Evolutionary conservation across 2,888 invertebrate genomes (phyloP), one percentile per base, ranked within the genome.

Genomic region (Brachyptera risi): DNA sequence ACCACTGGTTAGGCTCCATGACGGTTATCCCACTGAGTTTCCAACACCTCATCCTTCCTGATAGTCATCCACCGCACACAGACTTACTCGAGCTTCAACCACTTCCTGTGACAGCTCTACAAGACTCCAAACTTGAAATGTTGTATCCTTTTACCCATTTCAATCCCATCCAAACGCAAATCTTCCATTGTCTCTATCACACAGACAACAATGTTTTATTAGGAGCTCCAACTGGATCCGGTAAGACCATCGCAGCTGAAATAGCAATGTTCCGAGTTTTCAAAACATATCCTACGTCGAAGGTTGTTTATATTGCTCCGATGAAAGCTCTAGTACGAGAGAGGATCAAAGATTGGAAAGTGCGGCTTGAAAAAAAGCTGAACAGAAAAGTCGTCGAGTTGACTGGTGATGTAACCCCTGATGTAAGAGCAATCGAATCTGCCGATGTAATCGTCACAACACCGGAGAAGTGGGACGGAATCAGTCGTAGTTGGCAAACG

Each of bases 381-480:
- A 83, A 83, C 0, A 90, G 89, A 72, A 88, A 83, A 67, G 95
- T 99, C 0, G 92, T 98, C 0, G 99, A 99, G 76, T 79, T 99
- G 65, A 99, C 99, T 47, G 71, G 71, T 64, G 84, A 85, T 70
- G 89, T 92, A 0, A 87, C 91, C 0, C 96, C 96, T 0, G 93
- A 94, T 71, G 84, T 90, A 59, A 79, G 85, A 62, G 88, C 93
- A 0, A 93, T 99, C 62, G 83, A 86, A 0, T 83, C 77, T 56
- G 88, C 96, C 0, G 88, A 92, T 73, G 87, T 99, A 1, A 98
- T 99, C 67, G 95, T 99, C 0, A 99, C 99, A 0, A 99, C 99
- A 0, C 99, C 99, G 0, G 99, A 99, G 77, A 99, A 99, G 75
- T 99, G 99, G 99, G 99, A 99, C 76, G 98, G 98, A 58, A 93